These are phyloP conservation scores for Mystacides longicornis DNA, from an alignment of 2,888 invertebrate species.

Conservation along the genomic window DNA sequence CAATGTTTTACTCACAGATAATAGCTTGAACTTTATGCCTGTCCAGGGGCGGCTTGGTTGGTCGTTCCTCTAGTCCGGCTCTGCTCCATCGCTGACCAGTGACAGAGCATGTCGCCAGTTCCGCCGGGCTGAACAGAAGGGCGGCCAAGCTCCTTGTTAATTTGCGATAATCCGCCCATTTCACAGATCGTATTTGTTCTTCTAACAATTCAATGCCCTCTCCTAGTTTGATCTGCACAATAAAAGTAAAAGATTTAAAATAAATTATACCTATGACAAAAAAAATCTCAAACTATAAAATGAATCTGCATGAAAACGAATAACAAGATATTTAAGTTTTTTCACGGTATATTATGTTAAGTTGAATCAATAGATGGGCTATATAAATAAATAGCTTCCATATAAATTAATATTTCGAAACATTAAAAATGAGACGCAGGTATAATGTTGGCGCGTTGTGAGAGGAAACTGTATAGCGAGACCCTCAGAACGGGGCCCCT, in stretches of 20 bases:
- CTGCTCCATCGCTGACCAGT: slow-evolving; percentile 71
- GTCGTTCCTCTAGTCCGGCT: slow-evolving; percentile 62
- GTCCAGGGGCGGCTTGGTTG: slow-evolving; percentile 68
- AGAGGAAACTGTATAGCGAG: too few relatives aligned
- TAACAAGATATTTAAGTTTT: too few relatives aligned
- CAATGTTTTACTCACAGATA: slow-evolving; percentile 54
- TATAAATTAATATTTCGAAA: too few relatives aligned
- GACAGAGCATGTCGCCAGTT: slow-evolving; percentile 66
- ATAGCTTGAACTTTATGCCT: slow-evolving; percentile 66
- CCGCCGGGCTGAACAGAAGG: slow-evolving; percentile 66
- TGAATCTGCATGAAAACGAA: too few relatives aligned
- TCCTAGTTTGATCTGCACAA: slow-evolving; percentile 57
- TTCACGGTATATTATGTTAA: too few relatives aligned
- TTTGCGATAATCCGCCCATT: slow-evolving; percentile 69
- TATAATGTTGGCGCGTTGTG: too few relatives aligned
- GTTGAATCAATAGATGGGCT: too few relatives aligned
- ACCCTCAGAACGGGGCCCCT: too few relatives aligned
- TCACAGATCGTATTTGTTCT: slow-evolving; percentile 61
- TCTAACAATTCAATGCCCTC: slow-evolving; percentile 68
- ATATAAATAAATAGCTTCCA: too few relatives aligned
- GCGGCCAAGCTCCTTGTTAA: slow-evolving; percentile 65
- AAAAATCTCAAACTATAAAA: background rate
- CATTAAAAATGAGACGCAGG: too few relatives aligned
- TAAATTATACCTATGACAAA: background rate
- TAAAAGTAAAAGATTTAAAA: background rate